These are phyloP conservation scores for Ceratina australensis DNA, from an alignment of 1,140 invertebrate genomes.

Conservation along the genomic window DNA sequence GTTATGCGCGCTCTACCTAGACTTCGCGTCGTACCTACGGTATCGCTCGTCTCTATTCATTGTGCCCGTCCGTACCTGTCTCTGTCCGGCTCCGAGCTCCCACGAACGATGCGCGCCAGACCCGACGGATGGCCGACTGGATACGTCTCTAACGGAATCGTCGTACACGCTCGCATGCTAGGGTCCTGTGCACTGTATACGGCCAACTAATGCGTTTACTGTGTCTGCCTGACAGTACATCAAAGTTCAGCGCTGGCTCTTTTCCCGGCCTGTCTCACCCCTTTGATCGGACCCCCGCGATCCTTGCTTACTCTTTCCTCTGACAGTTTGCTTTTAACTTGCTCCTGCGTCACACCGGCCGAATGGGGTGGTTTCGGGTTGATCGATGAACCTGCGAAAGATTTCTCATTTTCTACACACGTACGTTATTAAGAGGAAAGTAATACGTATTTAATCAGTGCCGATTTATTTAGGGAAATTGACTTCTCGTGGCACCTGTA, in stretches of 20 bases:
- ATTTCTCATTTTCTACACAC: no score
- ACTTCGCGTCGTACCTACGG: conserved; percentile 8
- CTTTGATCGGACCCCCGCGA: neutral
- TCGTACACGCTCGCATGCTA: conserved; percentile 28
- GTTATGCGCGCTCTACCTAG: conserved; percentile 29
- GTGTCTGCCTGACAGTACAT: conserved; percentile 72
- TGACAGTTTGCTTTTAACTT: conserved; percentile 38
- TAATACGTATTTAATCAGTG: no score
- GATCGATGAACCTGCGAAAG: neutral
- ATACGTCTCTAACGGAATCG: conserved; percentile 62
- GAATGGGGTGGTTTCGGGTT: neutral
- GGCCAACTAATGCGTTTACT: conserved; percentile 72
- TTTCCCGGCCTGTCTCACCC: conserved; percentile 27
- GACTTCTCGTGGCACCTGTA: neutral
- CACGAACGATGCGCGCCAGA: conserved; percentile 38
- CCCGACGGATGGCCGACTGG: conserved; percentile 47
- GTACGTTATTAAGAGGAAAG: neutral
- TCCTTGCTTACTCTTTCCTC: neutral
- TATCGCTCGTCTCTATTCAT: conserved; percentile 12
- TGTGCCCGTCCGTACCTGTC: conserved; percentile 26
- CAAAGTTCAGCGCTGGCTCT: conserved; percentile 65
- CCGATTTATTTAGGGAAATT: no score
- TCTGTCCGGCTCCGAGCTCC: conserved; percentile 40
- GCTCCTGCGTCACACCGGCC: neutral
- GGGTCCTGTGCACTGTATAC: conserved; percentile 44